A percentile compares a stretch with the other conserved stretches of the same genome.
phyloP scores from a whole-genome alignment of 2,797 vertebrate genomes.

The Sebastes kiyomatsui region DNA sequence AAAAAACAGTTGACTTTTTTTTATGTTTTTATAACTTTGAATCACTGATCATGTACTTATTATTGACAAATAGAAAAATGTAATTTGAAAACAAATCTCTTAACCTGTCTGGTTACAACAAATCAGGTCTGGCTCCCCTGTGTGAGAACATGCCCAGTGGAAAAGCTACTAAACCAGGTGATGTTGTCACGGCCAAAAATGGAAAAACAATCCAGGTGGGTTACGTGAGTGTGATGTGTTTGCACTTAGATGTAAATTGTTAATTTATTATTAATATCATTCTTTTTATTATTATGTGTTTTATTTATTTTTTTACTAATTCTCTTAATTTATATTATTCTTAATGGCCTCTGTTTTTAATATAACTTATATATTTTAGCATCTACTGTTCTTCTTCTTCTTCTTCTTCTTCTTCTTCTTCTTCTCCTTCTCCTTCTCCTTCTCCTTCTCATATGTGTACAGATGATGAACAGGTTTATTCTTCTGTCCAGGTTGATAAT shows the following conservation, averaged over 20 bases:
- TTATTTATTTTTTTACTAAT: too few species aligned
- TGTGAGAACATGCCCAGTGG: constrained; percentile 99
- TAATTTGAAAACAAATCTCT: background rate
- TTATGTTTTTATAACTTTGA: background rate
- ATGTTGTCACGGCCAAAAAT: constrained; percentile 93
- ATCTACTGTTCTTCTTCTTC: too few species aligned
- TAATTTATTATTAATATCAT: too few species aligned
- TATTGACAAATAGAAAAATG: background rate
- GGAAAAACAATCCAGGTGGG: constrained; percentile 98
- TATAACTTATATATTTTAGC: too few species aligned
- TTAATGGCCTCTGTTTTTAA: too few species aligned
- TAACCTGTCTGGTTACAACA: background rate
- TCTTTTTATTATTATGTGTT: too few species aligned
- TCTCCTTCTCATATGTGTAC: too few species aligned
- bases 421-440: too few species aligned
- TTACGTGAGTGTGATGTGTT: background rate
- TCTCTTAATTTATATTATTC: too few species aligned
- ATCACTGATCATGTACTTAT: background rate
- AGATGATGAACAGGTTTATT: background rate
- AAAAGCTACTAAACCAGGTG: constrained; percentile 94
- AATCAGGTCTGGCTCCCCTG: constrained; percentile 90
- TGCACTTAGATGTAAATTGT: background rate
- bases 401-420: too few species aligned
- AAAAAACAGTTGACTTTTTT: background rate
- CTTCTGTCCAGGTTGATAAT: constrained; percentile 90